phyloP scores from a whole-genome alignment of 2,797 vertebrate species.

The Tragopan temminckii region DNA sequence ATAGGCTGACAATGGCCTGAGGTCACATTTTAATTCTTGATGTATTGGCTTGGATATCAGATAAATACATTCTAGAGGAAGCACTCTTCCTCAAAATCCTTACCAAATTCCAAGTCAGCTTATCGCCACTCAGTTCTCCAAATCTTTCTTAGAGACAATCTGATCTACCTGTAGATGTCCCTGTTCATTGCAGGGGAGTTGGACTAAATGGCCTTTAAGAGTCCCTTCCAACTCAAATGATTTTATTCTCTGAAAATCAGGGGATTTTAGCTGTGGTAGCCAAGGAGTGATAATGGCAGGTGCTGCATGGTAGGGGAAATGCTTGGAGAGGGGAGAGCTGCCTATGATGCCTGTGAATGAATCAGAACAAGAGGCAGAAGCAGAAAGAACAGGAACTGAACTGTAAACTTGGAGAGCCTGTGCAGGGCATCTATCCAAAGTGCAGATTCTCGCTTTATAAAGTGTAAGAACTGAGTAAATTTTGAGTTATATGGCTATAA shows the following conservation, averaged over 20 bases:
- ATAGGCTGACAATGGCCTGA: not conserved
- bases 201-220: no score
- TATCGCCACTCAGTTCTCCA: not conserved
- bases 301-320: not conserved
- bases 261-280: fast-evolving
- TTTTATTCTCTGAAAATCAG: not conserved
- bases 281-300: not conserved
- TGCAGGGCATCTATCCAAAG: not conserved
- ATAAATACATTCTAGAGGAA: not conserved
- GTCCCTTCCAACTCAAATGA: no score
- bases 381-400: not conserved
- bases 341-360: not conserved
- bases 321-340: not conserved
- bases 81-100: not conserved
- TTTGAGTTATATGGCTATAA: slow-evolving; percentile 75
- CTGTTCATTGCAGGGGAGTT: no score
- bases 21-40: not conserved
- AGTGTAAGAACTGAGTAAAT: slow-evolving; percentile 45
- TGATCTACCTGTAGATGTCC: no score
- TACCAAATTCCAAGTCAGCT: not conserved
- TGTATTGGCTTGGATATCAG: not conserved
- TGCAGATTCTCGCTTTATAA: slow-evolving; percentile 20
- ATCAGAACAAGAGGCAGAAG: not conserved
- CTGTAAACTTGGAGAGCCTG: not conserved
- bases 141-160: not conserved